phyloP scores from a whole-genome alignment of 1,140 invertebrate species.

The Araneus ventricosus region DNA sequence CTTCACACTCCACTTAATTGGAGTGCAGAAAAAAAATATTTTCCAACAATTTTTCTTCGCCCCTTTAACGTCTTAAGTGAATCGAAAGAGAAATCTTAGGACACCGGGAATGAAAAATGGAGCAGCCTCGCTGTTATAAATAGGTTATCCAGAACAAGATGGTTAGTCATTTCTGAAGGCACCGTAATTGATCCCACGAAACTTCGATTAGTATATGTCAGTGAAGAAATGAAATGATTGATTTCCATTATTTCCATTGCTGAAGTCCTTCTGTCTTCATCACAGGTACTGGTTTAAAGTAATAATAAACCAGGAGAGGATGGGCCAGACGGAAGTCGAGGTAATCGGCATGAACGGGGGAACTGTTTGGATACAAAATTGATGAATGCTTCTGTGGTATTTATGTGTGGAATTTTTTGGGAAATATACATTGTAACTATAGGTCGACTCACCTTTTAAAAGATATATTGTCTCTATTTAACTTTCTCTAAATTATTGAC shows the following conservation, averaged over 20 bases:
- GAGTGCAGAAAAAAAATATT: background rate
- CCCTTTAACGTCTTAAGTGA: constrained; percentile 39
- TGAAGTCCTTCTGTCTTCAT: background rate
- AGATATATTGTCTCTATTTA: no score
- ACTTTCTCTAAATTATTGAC: no score
- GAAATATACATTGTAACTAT: no score
- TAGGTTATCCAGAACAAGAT: constrained; percentile 17
- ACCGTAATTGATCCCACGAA: constrained; percentile 20
- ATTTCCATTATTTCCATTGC: constrained; percentile 18
- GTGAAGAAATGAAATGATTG: constrained; percentile 6
- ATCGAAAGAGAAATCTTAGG: background rate
- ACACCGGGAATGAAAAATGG: constrained; percentile 1
- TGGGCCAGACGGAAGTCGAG: background rate
- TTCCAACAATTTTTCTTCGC: constrained; percentile 20
- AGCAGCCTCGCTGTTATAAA: constrained; percentile 17
- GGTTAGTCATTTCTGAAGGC: constrained; percentile 38
- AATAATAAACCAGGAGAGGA: background rate
- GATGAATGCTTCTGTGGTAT: background rate
- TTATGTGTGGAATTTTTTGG: background rate
- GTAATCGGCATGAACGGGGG: background rate
- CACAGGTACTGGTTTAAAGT: background rate
- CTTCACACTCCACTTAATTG: constrained; percentile 42
- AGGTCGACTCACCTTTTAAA: no score
- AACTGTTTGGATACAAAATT: background rate
- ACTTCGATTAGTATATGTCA: constrained; percentile 26